Conservation (phyloP, 1,140 invertebrate species). For the Campodea augens region DNA sequence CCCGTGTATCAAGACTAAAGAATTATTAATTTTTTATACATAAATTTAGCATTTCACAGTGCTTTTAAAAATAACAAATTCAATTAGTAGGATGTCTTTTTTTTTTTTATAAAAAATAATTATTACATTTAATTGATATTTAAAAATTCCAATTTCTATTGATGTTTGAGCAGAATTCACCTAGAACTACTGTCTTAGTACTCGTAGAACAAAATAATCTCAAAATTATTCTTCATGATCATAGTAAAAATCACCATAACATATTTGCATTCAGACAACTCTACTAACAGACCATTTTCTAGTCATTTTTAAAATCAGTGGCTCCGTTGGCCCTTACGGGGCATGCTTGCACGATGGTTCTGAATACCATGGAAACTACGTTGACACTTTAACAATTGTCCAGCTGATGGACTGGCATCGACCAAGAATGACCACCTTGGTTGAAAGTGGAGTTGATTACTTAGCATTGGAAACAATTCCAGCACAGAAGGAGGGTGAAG, state of each 20-base stretch:
- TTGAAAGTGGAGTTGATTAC: constrained; percentile 58
- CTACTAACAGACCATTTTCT: neutral
- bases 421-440: constrained; percentile 47
- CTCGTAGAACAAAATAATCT: no score
- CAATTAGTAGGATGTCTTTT: no score
- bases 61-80: no score
- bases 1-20: no score
- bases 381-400: constrained; percentile 38
- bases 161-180: no score
- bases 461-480: constrained; percentile 81
- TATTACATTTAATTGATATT: no score
- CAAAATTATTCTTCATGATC: no score
- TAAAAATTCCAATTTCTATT: no score
- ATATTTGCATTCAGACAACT: neutral
- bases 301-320: constrained; percentile 28
- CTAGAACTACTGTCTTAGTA: no score
- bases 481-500: constrained; percentile 56
- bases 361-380: constrained; percentile 72
- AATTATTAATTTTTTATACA: no score
- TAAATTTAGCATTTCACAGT: no score
- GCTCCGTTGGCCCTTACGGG: constrained; percentile 78
- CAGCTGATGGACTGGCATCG: constrained; percentile 61
- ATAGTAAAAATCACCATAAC: neutral
- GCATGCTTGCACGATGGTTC: constrained; percentile 69
- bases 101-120: no score